Evolutionary conservation across 64 coral and sea anemone genomes (phyloP).

Genomic region (Catalaphyllia jardinei): DNA sequence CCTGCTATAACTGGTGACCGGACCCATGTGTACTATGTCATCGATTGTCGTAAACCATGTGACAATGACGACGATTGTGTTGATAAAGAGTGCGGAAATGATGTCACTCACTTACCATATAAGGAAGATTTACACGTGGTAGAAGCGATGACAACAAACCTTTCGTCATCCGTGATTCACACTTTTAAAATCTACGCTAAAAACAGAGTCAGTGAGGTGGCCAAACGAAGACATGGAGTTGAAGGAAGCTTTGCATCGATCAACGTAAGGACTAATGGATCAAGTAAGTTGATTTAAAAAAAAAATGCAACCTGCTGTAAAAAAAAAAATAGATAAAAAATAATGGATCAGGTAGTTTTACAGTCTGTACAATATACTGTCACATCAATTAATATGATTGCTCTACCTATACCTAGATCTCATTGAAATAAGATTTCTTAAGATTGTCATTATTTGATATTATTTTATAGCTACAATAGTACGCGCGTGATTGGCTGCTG

Average conservation of each 20-base stretch:
- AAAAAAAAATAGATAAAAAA: too few relatives aligned
- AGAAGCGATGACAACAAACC: too few relatives aligned
- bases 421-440: too few relatives aligned
- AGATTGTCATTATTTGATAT: neutral
- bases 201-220: slow-evolving; percentile 11
- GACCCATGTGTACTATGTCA: neutral
- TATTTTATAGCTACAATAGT: too few relatives aligned
- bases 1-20: neutral
- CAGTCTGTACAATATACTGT: too few relatives aligned
- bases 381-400: too few relatives aligned
- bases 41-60: neutral
- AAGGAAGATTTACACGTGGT: neutral
- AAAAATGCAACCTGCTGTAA: too few relatives aligned
- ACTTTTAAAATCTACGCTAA: neutral
- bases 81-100: neutral
- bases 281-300: neutral
- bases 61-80: neutral
- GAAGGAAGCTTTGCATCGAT: neutral
- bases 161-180: neutral
- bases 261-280: neutral
- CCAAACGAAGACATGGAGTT: neutral
- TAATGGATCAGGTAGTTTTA: neutral
- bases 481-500: too few relatives aligned
- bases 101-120: neutral
- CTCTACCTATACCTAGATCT: too few relatives aligned